Base-by-base conservation (phyloP, 2,888 invertebrate genomes). In the Vandiemenella viatica region DNA sequence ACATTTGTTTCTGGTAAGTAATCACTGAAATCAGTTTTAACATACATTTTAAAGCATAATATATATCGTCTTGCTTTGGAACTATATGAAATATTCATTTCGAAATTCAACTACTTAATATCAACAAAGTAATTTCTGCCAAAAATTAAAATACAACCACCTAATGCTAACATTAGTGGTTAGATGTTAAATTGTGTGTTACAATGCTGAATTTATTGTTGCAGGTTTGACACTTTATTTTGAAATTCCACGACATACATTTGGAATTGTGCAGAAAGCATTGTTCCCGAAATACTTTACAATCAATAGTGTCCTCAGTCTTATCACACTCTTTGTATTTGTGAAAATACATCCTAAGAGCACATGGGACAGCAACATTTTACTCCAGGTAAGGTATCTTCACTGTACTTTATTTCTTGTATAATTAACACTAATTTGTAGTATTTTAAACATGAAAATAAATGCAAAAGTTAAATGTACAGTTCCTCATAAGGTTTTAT, bases 241-340 rank as follows among this genome's bases (percentile, higher is more conserved):
- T 69, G 77, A 80, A 6, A 70, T 91, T 55, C 88, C 90, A 1
- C 77, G 91, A 16, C 88, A 89, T 60, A 81, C 80, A 55, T 91
- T 92, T 66, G 90, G 89, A 0, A 79, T 82, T 58, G 85, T 91
- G 15, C 91, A 92, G 65, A 80, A 84, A 53, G 78, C 86, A 37
- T 69, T 91, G 50, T 91, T 91, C 65, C 91, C 91, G 1, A 80
- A 81, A 60, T 90, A 89, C 68, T 90, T 88, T 67, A 75, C 83
- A 15, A 71, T 88, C 60, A 89, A 88, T 63, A 76, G 84, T 13
- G 63, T 75, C 54, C 70, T 88, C 52, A 86, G 85, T 62, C 73
- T 87, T 41, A 69, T 78, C 37, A 85, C 83, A 0, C 68, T 87
- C 19, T 67, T 83, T 21, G 74, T 83, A 17, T 88, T 83, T 65